These are phyloP conservation scores for Ciona savignyi DNA, from an alignment of 23 tunicate genomes.

Conservation along the genomic window DNA sequence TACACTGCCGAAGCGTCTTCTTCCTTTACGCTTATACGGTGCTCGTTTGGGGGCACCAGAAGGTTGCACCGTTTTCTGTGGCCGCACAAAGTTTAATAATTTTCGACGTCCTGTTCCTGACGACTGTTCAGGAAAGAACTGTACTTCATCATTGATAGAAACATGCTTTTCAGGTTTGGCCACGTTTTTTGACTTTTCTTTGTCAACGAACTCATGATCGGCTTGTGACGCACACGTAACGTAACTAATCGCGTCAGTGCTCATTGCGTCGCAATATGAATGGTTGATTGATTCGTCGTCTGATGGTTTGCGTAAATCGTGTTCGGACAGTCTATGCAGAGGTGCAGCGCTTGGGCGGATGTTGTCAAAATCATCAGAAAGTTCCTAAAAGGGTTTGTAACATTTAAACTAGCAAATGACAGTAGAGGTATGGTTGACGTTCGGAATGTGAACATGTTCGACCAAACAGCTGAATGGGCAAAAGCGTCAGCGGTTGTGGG, in stretches of 20 bases:
- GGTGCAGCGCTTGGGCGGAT: not conserved
- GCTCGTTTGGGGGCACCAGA: not conserved
- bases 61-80: not conserved
- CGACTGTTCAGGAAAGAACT: not conserved
- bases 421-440: no score
- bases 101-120: not conserved
- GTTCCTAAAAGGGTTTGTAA: no score
- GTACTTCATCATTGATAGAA: not conserved
- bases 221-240: slow-evolving; percentile 26
- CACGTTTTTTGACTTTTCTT: not conserved
- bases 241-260: slow-evolving; percentile 17
- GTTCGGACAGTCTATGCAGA: not conserved
- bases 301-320: not conserved
- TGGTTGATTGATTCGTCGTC: not conserved
- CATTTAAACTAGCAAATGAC: no score
- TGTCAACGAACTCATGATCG: not conserved
- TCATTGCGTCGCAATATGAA: slow-evolving; percentile 4
- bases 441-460: no score
- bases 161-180: not conserved
- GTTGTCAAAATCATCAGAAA: no score
- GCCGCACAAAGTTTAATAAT: not conserved
- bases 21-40: not conserved
- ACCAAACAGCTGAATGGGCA: no score
- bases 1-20: not conserved
- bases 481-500: no score